Base-by-base conservation (phyloP, 2,113 vertebrate species). In the Sebastes schlegelii region DNA sequence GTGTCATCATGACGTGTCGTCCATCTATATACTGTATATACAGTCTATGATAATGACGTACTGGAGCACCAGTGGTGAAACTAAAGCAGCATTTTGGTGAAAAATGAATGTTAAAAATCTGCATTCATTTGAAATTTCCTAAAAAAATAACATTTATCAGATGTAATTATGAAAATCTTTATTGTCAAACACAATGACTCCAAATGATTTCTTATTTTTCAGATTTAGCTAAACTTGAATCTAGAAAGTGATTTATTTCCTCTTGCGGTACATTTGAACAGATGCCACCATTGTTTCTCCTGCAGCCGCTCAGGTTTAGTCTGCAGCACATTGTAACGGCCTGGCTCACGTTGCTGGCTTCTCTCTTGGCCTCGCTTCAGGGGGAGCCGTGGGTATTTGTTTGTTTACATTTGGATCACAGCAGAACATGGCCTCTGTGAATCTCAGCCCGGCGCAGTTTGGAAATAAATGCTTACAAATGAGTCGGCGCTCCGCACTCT, bases 401-500 rank as follows among this genome's bases (percentile, higher is more conserved):
- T 66, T 76, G 51, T 60, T 68, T 68, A 19, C 26, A 49, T 67
- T 21, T 52, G 77, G 60, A 57, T 74, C 80, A 19, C 14, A 13
- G 70, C 67, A 23, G 26, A 74, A 52, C 52, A n/a, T 8, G 74
- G 43, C 19, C 69, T 57, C 14, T 26, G 49, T 34, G 49, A 26
- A 40, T 40, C 74, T 60, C 55, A 17, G 73, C 49, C 2, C 45
- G 1, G 51, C 54, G 61, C 73, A 69, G 11, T 42, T 4, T 13
- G 19, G 43, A 49, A 74, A 64, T 61, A 46, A 83, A 78, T 51
- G 0, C 46, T 51, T 6, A 45, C 60, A 64, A 66, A 83, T 74
- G 58, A 4, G 51, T 72, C 5, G 13, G 17, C 69, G 14, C 19
- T 60, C 16, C 13, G 0, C n/a, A 14, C 19, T 19, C 17, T 11